Percentiles rank a stretch among this genome's conserved stretches.
phyloP scores from a whole-genome alignment of 2,888 invertebrate species.

The Phasia obesa region DNA sequence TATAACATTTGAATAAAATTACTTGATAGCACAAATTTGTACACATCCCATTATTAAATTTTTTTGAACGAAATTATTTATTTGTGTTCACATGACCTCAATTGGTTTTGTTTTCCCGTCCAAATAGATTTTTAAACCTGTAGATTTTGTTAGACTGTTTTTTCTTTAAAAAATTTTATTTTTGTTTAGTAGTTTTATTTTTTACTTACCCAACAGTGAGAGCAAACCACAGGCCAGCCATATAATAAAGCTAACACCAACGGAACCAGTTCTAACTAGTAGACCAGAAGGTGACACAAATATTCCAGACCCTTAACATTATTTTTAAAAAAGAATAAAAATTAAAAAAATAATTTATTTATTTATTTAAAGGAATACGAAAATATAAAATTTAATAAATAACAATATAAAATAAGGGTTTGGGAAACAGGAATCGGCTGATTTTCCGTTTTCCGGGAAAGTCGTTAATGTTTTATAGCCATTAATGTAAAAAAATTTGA shows the following conservation, averaged over 20 bases:
- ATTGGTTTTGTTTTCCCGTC: not conserved
- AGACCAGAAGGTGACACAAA: slow-evolving; percentile 99
- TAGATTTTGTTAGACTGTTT: slow-evolving; percentile 7
- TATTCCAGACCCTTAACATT: slow-evolving; percentile 94
- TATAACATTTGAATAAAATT: slow-evolving; percentile 7
- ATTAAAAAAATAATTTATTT: not conserved
- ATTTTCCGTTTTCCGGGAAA: too few relatives aligned
- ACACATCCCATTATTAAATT: not conserved
- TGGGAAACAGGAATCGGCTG: too few relatives aligned
- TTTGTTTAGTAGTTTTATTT: not conserved
- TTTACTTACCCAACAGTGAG: slow-evolving; percentile 90
- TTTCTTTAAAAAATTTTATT: not conserved
- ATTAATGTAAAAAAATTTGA: too few relatives aligned
- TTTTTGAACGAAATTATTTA: not conserved
- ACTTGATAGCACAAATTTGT: slow-evolving; percentile 1
- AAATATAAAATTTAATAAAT: not conserved
- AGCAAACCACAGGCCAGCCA: slow-evolving; percentile 97
- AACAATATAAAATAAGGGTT: too few relatives aligned
- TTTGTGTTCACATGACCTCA: slow-evolving; percentile 34
- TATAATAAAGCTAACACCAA: slow-evolving; percentile 96
- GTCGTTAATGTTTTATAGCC: too few relatives aligned
- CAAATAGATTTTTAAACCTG: slow-evolving; percentile 20
- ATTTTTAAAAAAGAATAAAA: not conserved
- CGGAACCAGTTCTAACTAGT: slow-evolving; percentile 94
- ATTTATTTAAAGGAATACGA: not conserved